A percentile compares a stretch with the other conserved stretches of the same genome.
Conservation (phyloP, 1,140 invertebrate genomes). For the Panagrolaimus sp. region DNA sequence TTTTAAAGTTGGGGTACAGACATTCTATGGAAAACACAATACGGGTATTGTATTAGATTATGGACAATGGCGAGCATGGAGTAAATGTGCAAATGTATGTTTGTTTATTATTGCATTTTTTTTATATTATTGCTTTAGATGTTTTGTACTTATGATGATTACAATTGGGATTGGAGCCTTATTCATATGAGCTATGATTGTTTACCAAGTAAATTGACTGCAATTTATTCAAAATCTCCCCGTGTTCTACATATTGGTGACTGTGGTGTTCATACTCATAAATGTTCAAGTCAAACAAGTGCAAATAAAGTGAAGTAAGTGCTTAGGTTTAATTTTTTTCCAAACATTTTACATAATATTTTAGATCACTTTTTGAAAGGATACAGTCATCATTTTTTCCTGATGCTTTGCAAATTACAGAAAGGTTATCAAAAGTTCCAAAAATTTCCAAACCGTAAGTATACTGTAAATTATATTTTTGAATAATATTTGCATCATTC, state of each 20-base stretch:
- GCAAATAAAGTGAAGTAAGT: neutral
- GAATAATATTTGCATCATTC: too few species aligned
- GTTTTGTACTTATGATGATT: constrained; percentile 95
- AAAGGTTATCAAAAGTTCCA: constrained; percentile 67
- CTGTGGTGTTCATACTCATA: constrained; percentile 65
- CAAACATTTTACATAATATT: constrained; percentile 48
- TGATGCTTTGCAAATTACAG: constrained; percentile 68
- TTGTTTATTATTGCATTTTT: neutral
- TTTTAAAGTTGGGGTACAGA: constrained; percentile 75
- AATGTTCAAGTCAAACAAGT: constrained; percentile 30
- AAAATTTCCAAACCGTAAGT: constrained; percentile 82
- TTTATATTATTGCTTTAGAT: constrained; percentile 56
- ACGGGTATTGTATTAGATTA: constrained; percentile 95
- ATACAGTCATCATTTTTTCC: constrained; percentile 74
- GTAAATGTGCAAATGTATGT: constrained; percentile 71
- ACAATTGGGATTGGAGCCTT: constrained; percentile 95
- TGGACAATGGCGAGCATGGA: constrained; percentile 76
- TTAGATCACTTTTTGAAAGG: constrained; percentile 71
- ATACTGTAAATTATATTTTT: too few species aligned
- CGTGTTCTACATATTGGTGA: constrained; percentile 92
- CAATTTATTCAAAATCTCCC: constrained; percentile 58
- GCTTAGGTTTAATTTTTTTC: neutral
- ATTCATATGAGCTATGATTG: constrained; percentile 76
- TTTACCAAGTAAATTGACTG: constrained; percentile 61
- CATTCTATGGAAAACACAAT: constrained; percentile 89